These are phyloP conservation scores for Crossocerus cetratus DNA, from an alignment of 2,888 invertebrate species.

Conservation along the genomic window DNA sequence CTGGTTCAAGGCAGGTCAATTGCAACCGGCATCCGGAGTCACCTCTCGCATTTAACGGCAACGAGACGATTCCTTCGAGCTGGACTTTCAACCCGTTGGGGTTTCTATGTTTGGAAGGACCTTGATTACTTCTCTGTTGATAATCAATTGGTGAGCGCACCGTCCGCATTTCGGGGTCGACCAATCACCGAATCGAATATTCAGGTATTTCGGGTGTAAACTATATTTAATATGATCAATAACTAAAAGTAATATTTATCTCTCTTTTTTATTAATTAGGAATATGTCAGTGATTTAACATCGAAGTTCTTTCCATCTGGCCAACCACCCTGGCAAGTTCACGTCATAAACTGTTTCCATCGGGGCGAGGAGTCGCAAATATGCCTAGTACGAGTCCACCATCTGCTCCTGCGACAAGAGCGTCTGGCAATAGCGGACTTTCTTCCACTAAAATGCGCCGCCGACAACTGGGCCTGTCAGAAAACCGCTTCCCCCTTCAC, in stretches of 20 bases:
- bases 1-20: conserved; percentile 68
- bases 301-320: conserved; percentile 86
- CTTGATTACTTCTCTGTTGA: conserved; percentile 81
- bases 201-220: conserved; percentile 78
- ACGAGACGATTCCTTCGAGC: conserved; percentile 82
- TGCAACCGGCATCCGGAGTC: conserved; percentile 63
- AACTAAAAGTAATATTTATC: background rate
- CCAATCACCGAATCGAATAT: conserved; percentile 85
- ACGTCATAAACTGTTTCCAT: conserved; percentile 79
- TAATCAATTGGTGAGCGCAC: conserved; percentile 84
- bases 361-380: conserved; percentile 78
- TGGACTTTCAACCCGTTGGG: conserved; percentile 85
- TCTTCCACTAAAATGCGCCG: conserved; percentile 79
- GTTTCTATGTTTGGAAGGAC: conserved; percentile 87
- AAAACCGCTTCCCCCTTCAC: conserved; percentile 75
- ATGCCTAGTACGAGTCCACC: conserved; percentile 86
- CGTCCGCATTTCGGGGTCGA: conserved; percentile 83
- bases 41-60: conserved; percentile 63
- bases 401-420: conserved; percentile 85
- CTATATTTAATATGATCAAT: background rate
- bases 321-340: conserved; percentile 89
- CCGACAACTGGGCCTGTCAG: conserved; percentile 74
- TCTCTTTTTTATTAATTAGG: conserved; percentile 77
- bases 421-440: conserved; percentile 87
- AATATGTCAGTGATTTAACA: conserved; percentile 87